Evolutionary conservation across 2,113 vertebrate genomes (phyloP).

Genomic region (Myodes glareolus): DNA sequence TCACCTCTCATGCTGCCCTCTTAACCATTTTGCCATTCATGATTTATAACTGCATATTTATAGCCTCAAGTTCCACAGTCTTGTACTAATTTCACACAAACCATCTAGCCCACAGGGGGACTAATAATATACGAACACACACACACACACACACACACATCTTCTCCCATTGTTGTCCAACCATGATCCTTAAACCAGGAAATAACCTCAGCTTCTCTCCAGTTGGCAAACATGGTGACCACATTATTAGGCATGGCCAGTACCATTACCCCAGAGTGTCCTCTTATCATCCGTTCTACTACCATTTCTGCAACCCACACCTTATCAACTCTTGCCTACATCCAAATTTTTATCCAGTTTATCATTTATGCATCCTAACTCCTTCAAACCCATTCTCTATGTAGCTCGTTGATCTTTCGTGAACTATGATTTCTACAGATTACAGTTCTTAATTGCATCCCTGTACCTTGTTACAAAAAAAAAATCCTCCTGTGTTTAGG

Average conservation of each 20-base stretch:
- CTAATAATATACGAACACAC: background rate
- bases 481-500: background rate
- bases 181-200: background rate
- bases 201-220: background rate
- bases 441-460: background rate
- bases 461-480: background rate
- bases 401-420: background rate
- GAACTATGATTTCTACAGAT: background rate
- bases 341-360: background rate
- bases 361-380: background rate
- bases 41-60: background rate
- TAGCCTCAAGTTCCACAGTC: background rate
- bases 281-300: background rate
- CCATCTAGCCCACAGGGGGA: background rate
- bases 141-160: no score
- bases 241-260: background rate
- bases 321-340: background rate
- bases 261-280: fast-evolving
- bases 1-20: background rate
- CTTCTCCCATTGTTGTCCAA: background rate
- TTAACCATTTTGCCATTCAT: background rate
- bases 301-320: background rate
- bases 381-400: background rate
- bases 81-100: background rate
- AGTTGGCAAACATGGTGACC: background rate